Percentiles rank a stretch among this genome's conserved stretches.
Evolutionary conservation across 2,797 vertebrate species (phyloP).

Genomic region (Acridotheres tristis): DNA sequence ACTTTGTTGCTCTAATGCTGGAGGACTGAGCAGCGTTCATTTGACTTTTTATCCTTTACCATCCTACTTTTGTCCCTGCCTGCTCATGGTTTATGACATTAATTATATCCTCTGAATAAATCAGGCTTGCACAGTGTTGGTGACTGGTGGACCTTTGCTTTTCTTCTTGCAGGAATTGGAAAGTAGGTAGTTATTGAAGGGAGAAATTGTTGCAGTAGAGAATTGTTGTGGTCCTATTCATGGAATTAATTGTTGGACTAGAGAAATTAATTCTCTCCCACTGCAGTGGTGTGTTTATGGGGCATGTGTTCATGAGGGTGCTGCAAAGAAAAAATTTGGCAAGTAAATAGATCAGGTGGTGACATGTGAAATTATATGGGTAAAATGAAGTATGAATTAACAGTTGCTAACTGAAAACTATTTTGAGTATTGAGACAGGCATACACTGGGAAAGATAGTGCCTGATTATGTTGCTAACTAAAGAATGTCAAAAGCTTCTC

Average conservation of each 20-base stretch:
- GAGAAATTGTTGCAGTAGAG: neutral
- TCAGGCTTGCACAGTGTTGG: neutral
- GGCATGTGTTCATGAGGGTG: neutral
- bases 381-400: neutral
- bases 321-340: neutral
- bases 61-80: neutral
- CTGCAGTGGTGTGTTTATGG: neutral
- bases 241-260: neutral
- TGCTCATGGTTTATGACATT: neutral
- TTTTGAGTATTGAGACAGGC: neutral
- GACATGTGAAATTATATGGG: neutral
- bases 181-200: neutral
- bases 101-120: neutral
- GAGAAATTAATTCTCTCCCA: neutral
- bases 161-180: neutral
- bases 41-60: neutral
- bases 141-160: neutral
- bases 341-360: neutral
- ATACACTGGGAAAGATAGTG: neutral
- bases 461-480: neutral
- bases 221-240: neutral
- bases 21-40: neutral
- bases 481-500: neutral
- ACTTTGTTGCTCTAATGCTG: neutral
- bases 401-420: neutral